These are phyloP conservation scores for Neogobius melanostomus DNA, from an alignment of 2,113 vertebrate species.

Conservation along the genomic window DNA sequence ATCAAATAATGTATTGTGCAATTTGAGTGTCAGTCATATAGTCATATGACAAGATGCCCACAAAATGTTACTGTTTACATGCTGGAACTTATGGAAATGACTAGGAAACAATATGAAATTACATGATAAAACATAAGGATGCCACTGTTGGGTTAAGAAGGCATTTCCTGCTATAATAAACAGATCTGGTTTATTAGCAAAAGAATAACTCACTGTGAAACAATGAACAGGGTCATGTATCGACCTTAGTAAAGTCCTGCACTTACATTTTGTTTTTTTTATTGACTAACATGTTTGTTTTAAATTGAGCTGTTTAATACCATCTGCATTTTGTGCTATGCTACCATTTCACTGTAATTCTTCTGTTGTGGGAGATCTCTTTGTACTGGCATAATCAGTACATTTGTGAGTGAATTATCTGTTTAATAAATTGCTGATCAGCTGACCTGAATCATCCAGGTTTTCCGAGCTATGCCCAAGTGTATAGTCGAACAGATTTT, in stretches of 20 bases:
- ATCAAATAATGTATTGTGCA: no score
- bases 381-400: neutral
- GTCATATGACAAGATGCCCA: no score
- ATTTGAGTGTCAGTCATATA: no score
- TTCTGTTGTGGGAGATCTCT: neutral
- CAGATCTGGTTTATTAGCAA: neutral
- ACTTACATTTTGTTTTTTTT: neutral
- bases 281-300: no score
- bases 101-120: neutral
- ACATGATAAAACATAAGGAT: neutral
- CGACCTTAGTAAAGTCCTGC: no score
- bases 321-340: no score
- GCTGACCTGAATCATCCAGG: constrained; percentile 80
- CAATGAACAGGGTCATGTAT: no score
- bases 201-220: no score
- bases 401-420: no score
- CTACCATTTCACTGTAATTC: neutral
- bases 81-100: neutral
- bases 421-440: neutral
- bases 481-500: constrained; percentile 89
- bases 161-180: neutral
- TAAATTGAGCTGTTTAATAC: neutral
- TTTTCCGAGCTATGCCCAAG: constrained; percentile 88
- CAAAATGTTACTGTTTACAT: no score
- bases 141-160: neutral